Percentiles rank a stretch among this genome's conserved stretches.
Conservation (phyloP, 2,797 vertebrate species). For the Sebastes minor region DNA sequence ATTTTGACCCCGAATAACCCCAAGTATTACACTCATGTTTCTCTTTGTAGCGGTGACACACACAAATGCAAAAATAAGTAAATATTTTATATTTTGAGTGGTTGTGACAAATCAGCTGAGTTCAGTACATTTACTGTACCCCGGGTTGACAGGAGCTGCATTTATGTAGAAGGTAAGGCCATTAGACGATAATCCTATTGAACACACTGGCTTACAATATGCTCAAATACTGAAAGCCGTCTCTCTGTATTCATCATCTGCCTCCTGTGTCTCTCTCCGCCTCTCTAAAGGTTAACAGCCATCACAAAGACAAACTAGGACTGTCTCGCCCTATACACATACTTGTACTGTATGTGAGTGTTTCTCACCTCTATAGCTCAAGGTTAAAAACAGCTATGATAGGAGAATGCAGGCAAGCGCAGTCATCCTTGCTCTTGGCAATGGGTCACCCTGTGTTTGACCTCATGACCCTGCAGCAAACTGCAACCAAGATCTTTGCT, state of each 20-base stretch:
- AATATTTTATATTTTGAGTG: slow-evolving; percentile 49
- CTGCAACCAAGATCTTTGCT: slow-evolving; percentile 23
- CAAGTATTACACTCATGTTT: slow-evolving; percentile 44
- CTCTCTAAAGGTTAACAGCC: slow-evolving; percentile 57
- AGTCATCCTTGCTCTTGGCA: slow-evolving; percentile 44
- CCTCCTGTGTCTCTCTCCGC: slow-evolving; percentile 25
- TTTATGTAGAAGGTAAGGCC: slow-evolving; percentile 68
- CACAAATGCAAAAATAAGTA: slow-evolving; percentile 74
- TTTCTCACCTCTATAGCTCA: slow-evolving; percentile 44
- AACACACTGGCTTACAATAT: slow-evolving; percentile 57
- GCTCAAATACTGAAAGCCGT: slow-evolving; percentile 36
- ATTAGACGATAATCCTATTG: slow-evolving; percentile 64
- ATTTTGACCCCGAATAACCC: slow-evolving; percentile 12
- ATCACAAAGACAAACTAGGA: slow-evolving; percentile 32
- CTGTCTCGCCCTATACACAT: neutral
- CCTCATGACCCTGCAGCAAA: slow-evolving; percentile 38
- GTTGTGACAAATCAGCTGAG: slow-evolving; percentile 51
- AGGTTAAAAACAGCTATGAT: slow-evolving; percentile 42
- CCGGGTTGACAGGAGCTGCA: slow-evolving; percentile 52
- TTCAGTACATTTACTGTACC: slow-evolving; percentile 47
- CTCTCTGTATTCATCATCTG: slow-evolving; percentile 35
- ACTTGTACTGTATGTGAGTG: neutral
- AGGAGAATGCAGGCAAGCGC: slow-evolving; percentile 5
- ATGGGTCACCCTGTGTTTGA: slow-evolving; percentile 46
- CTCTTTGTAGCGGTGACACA: slow-evolving; percentile 55